A percentile compares a stretch with the other conserved stretches of the same genome.
These are phyloP conservation scores for Struthio camelus DNA, from an alignment of 2,113 vertebrate genomes.

Conservation along the genomic window DNA sequence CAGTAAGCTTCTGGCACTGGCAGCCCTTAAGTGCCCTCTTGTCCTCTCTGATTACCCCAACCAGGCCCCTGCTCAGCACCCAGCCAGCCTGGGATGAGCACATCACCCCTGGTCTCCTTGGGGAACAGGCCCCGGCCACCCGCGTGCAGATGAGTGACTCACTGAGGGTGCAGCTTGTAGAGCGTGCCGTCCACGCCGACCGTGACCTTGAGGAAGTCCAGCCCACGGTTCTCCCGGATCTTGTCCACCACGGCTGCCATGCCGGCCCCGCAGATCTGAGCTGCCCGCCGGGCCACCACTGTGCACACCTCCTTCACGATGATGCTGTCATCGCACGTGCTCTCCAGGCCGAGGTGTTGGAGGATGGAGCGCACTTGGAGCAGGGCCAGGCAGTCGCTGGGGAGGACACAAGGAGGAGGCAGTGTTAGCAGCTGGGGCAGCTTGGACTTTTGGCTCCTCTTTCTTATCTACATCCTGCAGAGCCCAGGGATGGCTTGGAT, in stretches of 20 bases:
- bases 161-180: conserved; percentile 98
- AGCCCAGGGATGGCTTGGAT: accelerated
- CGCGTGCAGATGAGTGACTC: neutral
- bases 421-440: neutral
- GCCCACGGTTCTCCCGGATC: conserved; percentile 89
- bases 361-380: conserved; percentile 94
- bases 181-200: conserved; percentile 95
- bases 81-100: accelerated
- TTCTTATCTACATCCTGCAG: accelerated
- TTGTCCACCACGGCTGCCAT: conserved; percentile 94
- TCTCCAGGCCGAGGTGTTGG: conserved; percentile 91
- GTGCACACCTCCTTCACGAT: conserved; percentile 96
- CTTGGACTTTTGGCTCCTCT: accelerated
- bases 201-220: conserved; percentile 86
- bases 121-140: neutral
- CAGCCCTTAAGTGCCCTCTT: neutral
- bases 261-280: conserved; percentile 91
- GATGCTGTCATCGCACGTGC: conserved; percentile 94
- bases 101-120: neutral
- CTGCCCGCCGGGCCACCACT: conserved; percentile 85
- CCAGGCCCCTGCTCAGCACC: neutral
- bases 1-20: neutral
- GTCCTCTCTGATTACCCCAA: neutral
- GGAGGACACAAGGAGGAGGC: accelerated
- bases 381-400: conserved; percentile 91